These are phyloP conservation scores for Endotricha flammealis DNA, from an alignment of 2,888 invertebrate genomes.

Conservation along the genomic window DNA sequence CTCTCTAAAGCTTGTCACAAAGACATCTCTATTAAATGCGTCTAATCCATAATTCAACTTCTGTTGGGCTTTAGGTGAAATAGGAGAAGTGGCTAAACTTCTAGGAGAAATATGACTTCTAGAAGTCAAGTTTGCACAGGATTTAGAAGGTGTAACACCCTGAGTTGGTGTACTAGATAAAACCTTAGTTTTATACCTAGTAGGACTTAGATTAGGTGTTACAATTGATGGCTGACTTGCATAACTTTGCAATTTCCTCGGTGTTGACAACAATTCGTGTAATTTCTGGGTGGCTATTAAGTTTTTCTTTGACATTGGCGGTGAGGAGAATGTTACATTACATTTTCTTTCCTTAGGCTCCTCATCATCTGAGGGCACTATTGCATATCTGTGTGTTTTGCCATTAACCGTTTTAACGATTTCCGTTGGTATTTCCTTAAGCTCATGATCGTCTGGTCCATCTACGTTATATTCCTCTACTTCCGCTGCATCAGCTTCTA, in stretches of 20 bases:
- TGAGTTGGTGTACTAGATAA: slow-evolving; percentile 56
- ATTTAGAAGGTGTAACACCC: slow-evolving; percentile 66
- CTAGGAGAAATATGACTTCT: no score
- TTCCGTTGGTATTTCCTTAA: slow-evolving; percentile 77
- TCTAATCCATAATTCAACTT: slow-evolving; percentile 73
- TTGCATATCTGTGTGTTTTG: slow-evolving; percentile 76
- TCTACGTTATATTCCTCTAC: slow-evolving; percentile 77
- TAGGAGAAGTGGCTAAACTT: slow-evolving; percentile 48
- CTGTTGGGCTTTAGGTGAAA: slow-evolving; percentile 77
- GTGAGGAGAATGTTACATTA: slow-evolving; percentile 58
- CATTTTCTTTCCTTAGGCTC: slow-evolving; percentile 34
- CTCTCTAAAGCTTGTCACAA: slow-evolving; percentile 62
- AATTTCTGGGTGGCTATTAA: slow-evolving; percentile 86
- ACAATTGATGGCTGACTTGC: slow-evolving; percentile 74
- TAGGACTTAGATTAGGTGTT: slow-evolving; percentile 49
- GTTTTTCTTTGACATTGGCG: slow-evolving; percentile 77
- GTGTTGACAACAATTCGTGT: slow-evolving; percentile 86
- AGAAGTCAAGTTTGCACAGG: slow-evolving; percentile 61
- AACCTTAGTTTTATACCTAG: slow-evolving; percentile 23
- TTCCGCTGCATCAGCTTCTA: slow-evolving; percentile 63
- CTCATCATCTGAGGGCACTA: slow-evolving; percentile 78
- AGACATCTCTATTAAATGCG: slow-evolving; percentile 55
- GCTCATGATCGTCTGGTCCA: slow-evolving; percentile 67
- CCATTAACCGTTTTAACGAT: slow-evolving; percentile 82
- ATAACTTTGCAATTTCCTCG: slow-evolving; percentile 78